A percentile compares a stretch with the other conserved stretches of the same genome.
phyloP scores from a whole-genome alignment of 64 coral and sea anemone genomes.

The Actinia tenebrosa region DNA sequence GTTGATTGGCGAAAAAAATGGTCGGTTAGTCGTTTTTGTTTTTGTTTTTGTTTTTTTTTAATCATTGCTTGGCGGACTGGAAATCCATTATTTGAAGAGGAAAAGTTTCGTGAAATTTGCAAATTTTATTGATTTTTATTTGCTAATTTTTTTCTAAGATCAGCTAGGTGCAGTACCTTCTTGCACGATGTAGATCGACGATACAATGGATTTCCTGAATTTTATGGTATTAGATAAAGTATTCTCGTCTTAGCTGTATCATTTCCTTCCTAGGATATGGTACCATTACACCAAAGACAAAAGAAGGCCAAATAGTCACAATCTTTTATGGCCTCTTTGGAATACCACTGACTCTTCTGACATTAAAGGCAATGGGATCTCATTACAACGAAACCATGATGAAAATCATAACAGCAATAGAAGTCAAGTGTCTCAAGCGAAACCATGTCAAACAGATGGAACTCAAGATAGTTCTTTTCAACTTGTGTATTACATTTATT shows the following conservation, averaged over 20 bases:
- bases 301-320: slow-evolving; percentile 42
- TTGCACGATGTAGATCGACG: no score
- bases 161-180: no score
- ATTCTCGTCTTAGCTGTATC: neutral
- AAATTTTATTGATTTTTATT: no score
- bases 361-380: slow-evolving; percentile 49
- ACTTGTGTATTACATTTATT: neutral
- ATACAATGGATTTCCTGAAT: no score
- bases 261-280: slow-evolving; percentile 52
- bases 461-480: neutral
- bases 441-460: neutral
- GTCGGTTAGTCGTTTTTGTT: no score
- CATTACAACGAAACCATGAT: slow-evolving; percentile 15
- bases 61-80: no score
- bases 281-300: slow-evolving; percentile 59
- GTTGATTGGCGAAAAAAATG: no score
- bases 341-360: slow-evolving; percentile 54
- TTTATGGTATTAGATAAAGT: no score
- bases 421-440: slow-evolving; percentile 36
- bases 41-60: no score
- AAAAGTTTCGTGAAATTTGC: no score
- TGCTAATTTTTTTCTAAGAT: no score
- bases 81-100: no score
- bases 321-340: slow-evolving; percentile 51
- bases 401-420: slow-evolving; percentile 16